Evolutionary conservation across 2,797 vertebrate species (phyloP).

Genomic region (Meda fulgida): DNA sequence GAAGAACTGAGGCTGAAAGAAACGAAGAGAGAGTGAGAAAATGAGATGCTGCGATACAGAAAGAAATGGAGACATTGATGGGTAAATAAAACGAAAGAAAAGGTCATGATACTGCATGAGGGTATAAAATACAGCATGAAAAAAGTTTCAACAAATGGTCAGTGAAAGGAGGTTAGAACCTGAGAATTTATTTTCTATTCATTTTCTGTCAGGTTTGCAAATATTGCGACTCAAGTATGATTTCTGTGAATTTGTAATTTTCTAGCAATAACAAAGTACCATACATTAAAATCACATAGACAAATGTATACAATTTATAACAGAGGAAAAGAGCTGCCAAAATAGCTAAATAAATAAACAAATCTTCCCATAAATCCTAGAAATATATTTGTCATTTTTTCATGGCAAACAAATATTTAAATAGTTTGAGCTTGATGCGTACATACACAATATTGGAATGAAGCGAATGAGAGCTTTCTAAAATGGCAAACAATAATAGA

Average conservation of each 20-base stretch:
- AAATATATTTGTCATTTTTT: neutral
- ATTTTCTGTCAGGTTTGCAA: neutral
- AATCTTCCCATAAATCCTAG: too few species aligned
- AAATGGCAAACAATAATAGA: constrained; percentile 55
- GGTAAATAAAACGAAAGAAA: neutral
- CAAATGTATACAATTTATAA: neutral
- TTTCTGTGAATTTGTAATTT: neutral
- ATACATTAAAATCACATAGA: neutral
- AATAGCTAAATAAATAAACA: neutral
- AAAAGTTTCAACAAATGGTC: neutral
- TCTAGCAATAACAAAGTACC: neutral
- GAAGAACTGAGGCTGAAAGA: constrained; percentile 23
- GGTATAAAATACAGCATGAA: neutral
- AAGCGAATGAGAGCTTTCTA: constrained; percentile 58
- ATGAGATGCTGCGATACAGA: constrained; percentile 27
- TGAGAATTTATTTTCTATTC: neutral
- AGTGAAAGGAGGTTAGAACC: neutral
- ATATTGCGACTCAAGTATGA: neutral
- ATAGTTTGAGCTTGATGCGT: neutral
- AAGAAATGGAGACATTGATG: neutral
- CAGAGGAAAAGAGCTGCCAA: too few species aligned
- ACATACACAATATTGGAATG: neutral
- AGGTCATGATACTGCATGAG: neutral
- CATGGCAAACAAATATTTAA: neutral
- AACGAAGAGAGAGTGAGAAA: constrained; percentile 49